Conservation (phyloP, 2,888 invertebrate species). For the Podabrus alpinus region DNA sequence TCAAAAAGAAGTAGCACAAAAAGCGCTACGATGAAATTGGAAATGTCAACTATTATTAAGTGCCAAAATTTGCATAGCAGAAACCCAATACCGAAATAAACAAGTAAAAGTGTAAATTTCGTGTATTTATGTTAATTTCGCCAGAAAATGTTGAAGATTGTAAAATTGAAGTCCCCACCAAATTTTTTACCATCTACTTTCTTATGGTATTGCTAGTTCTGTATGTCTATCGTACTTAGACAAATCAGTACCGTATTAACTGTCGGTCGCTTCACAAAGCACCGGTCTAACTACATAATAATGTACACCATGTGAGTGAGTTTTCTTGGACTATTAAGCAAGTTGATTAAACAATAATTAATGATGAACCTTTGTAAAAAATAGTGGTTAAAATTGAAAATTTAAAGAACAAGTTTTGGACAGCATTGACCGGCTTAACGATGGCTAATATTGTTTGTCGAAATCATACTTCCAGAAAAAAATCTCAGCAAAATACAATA, state of each 20-base stretch:
- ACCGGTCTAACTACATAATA: constrained; percentile 11
- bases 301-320: constrained; percentile 13
- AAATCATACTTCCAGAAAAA: constrained; percentile 37
- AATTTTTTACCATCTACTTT: constrained; percentile 26
- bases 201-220: constrained; percentile 25
- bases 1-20: not conserved
- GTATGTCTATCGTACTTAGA: constrained; percentile 29
- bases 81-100: not conserved
- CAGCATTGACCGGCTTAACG: constrained; percentile 3
- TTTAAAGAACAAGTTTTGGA: not conserved
- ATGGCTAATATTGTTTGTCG: constrained; percentile 40
- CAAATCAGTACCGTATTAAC: constrained; percentile 46
- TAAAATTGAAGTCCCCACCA: constrained; percentile 19
- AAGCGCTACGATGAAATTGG: not conserved
- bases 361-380: not conserved
- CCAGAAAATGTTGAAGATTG: constrained; percentile 9
- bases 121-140: constrained; percentile 7
- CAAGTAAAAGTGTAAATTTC: constrained; percentile 23
- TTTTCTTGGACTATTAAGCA: not conserved
- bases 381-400: not conserved
- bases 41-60: not conserved
- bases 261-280: constrained; percentile 34
- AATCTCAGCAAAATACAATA: constrained; percentile 36
- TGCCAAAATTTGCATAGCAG: not conserved
- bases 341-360: not conserved